Percentiles rank a stretch among this genome's conserved stretches.
Conservation (phyloP, 1,140 invertebrate genomes). For the Bombus affinis region DNA sequence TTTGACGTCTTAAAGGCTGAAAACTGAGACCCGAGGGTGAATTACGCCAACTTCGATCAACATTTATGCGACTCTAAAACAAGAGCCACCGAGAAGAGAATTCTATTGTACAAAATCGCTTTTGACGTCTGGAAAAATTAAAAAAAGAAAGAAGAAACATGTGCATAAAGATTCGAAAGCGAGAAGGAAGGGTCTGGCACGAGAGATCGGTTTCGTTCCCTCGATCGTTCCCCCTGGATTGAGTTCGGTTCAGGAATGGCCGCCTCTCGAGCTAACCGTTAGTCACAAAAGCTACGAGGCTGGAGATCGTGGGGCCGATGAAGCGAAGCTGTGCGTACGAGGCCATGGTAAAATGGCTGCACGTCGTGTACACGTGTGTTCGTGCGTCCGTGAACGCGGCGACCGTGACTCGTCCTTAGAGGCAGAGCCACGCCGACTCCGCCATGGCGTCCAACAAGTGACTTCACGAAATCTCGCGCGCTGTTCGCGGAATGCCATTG, state of each 20-base stretch:
- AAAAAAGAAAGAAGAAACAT: fast-evolving
- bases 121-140: fast-evolving
- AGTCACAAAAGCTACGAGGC: constrained; percentile 45
- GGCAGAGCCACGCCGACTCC: constrained; percentile 53
- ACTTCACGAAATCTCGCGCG: constrained; percentile 28
- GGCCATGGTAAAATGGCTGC: constrained; percentile 68
- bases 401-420: constrained; percentile 62
- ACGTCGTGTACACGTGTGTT: constrained; percentile 43
- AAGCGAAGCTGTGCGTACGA: constrained; percentile 54
- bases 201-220: background rate
- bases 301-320: constrained; percentile 34
- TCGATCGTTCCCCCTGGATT: constrained; percentile 54
- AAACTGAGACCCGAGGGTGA: background rate
- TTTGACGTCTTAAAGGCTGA: no score
- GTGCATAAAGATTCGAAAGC: background rate
- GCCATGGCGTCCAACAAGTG: constrained; percentile 75
- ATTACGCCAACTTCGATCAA: background rate
- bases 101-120: fast-evolving
- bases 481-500: background rate
- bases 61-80: fast-evolving
- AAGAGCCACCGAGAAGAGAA: background rate
- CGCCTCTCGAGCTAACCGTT: constrained; percentile 46
- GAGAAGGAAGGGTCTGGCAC: background rate
- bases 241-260: constrained; percentile 61
- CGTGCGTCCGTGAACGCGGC: constrained; percentile 12